phyloP scores from a whole-genome alignment of 2,797 vertebrate species.

The Sebastes taczanowskii region DNA sequence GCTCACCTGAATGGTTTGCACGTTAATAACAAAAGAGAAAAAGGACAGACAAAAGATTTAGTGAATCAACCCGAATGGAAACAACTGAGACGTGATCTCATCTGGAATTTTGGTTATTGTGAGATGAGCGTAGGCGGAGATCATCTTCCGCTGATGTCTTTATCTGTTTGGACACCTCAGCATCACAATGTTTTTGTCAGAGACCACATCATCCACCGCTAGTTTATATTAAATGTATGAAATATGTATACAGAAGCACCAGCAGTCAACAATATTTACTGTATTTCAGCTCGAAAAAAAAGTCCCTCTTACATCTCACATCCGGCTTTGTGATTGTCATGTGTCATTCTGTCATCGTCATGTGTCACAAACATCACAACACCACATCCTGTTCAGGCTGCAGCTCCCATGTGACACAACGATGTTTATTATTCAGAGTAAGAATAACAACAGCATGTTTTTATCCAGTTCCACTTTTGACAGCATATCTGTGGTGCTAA shows the following conservation, averaged over 20 bases:
- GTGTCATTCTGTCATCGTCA: constrained; percentile 15
- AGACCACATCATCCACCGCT: background rate
- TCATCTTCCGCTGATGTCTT: background rate
- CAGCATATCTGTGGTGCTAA: background rate
- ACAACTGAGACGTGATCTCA: background rate
- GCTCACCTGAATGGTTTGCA: background rate
- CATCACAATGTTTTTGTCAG: background rate
- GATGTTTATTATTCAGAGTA: constrained; percentile 8
- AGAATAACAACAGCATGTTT: background rate
- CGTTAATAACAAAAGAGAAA: no score
- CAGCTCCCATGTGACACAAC: constrained; percentile 26
- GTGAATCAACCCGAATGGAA: background rate
- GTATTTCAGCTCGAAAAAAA: background rate
- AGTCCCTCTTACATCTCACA: background rate
- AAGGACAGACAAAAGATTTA: background rate
- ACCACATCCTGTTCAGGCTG: constrained; percentile 28
- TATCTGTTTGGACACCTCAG: background rate
- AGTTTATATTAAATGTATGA: background rate
- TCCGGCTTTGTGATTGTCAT: background rate
- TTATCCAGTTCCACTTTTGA: background rate
- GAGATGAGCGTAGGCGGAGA: background rate
- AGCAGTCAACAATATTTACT: background rate
- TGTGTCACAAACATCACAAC: background rate
- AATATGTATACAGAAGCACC: background rate
- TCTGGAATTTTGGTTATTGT: background rate